Conservation (phyloP, 2,113 vertebrate genomes). For the Aphelocoma coerulescens region DNA sequence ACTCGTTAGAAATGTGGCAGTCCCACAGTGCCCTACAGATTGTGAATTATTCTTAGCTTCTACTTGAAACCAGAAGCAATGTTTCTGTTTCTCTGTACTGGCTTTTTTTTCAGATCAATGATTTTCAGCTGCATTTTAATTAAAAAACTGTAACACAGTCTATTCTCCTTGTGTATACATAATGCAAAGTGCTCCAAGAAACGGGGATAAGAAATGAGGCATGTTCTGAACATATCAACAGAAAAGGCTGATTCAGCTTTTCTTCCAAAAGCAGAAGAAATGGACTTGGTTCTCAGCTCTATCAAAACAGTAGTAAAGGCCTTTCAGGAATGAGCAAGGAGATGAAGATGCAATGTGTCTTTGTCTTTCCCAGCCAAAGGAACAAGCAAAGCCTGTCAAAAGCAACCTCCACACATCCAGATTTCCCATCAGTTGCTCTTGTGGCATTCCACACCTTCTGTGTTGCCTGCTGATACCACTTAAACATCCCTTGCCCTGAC, state of each 20-base stretch:
- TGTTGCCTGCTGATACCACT: background rate
- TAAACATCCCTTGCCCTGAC: background rate
- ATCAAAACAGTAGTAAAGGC: background rate
- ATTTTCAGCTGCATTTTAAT: constrained; percentile 34
- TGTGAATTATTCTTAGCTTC: background rate
- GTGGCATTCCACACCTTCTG: background rate
- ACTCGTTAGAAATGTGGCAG: background rate
- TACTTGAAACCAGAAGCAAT: background rate
- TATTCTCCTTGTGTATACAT: background rate
- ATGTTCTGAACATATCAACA: background rate
- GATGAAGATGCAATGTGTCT: background rate
- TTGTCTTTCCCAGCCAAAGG: background rate
- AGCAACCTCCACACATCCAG: background rate
- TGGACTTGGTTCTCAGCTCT: background rate
- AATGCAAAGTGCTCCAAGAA: background rate
- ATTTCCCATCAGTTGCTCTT: background rate
- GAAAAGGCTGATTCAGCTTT: background rate
- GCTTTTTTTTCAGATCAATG: background rate
- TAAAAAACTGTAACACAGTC: background rate
- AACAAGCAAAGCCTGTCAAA: background rate
- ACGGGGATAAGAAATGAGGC: background rate
- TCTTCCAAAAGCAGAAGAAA: background rate
- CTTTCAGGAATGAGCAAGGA: background rate
- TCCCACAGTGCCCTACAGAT: background rate
- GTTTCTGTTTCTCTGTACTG: background rate